These are phyloP conservation scores for Chaitophorus viminalis DNA, from an alignment of 2,888 invertebrate species.

Conservation along the genomic window DNA sequence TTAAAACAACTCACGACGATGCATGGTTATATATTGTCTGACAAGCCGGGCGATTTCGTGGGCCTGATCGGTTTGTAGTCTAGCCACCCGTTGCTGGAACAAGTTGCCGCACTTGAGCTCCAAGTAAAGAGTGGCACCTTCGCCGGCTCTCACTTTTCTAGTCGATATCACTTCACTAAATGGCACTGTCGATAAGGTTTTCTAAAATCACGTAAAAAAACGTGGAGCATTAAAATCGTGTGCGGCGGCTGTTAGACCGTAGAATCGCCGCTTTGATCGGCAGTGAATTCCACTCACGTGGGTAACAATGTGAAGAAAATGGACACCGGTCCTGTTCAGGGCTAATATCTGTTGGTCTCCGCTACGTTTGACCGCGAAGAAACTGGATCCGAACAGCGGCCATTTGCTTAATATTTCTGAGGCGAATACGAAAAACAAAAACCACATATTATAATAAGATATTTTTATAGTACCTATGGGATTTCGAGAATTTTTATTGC, in stretches of 20 bases:
- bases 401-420: conserved; percentile 90
- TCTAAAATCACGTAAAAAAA: conserved; percentile 68
- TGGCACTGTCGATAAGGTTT: conserved; percentile 91
- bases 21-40: conserved; percentile 95
- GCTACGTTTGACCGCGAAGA: conserved; percentile 93
- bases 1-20: conserved; percentile 70
- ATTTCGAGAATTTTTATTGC: not conserved
- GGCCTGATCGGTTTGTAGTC: conserved; percentile 96
- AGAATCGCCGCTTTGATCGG: too few species aligned
- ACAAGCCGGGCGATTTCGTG: conserved; percentile 96
- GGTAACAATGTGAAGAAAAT: conserved; percentile 90
- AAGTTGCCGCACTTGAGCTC: conserved; percentile 98
- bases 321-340: conserved; percentile 91
- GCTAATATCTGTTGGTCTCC: conserved; percentile 91
- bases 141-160: conserved; percentile 83
- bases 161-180: conserved; percentile 96
- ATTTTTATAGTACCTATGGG: not conserved
- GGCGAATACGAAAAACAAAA: not conserved
- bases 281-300: conserved; percentile 73
- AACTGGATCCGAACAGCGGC: conserved; percentile 97
- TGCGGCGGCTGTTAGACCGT: too few species aligned
- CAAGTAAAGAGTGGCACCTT: conserved; percentile 89
- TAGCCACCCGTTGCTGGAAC: conserved; percentile 93
- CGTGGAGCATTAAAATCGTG: not conserved
- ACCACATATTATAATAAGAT: not conserved